These are phyloP conservation scores for Chrysina gloriosa DNA, from an alignment of 2,888 invertebrate species.

Conservation along the genomic window DNA sequence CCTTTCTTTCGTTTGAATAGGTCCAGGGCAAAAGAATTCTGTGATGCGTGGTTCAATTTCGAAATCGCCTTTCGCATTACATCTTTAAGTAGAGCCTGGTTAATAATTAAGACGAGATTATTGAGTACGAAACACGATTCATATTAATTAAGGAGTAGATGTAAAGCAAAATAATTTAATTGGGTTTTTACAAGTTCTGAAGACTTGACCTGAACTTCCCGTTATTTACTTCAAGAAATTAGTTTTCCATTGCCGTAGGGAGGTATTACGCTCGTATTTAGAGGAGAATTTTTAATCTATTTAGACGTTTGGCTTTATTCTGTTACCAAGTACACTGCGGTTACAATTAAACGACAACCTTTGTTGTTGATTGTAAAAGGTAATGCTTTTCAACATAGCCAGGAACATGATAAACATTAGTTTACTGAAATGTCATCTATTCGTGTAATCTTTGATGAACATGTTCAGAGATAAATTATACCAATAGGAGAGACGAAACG, in stretches of 20 bases:
- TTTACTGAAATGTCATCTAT: too few species aligned
- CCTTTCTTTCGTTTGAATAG: conserved; percentile 8
- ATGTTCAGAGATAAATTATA: too few species aligned
- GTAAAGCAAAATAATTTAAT: conserved; percentile 32
- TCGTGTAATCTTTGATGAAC: too few species aligned
- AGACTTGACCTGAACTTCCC: neutral
- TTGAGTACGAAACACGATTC: neutral
- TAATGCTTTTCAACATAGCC: too few species aligned
- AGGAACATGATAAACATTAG: too few species aligned
- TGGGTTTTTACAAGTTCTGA: neutral
- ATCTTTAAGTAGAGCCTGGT: neutral
- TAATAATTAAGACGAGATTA: conserved; percentile 10
- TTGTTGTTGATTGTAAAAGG: too few species aligned
- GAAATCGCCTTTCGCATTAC: neutral
- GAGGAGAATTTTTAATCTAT: conserved; percentile 17
- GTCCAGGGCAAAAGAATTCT: neutral
- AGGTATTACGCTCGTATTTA: neutral
- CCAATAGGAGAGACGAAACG: too few species aligned
- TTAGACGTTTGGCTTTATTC: too few species aligned
- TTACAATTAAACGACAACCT: too few species aligned
- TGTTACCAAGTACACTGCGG: too few species aligned
- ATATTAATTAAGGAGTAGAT: neutral
- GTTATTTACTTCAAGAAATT: neutral
- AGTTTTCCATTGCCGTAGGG: neutral
- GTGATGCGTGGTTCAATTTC: neutral